These are phyloP conservation scores for Rhagonycha fulva DNA, from an alignment of 2,888 invertebrate species.

Conservation along the genomic window DNA sequence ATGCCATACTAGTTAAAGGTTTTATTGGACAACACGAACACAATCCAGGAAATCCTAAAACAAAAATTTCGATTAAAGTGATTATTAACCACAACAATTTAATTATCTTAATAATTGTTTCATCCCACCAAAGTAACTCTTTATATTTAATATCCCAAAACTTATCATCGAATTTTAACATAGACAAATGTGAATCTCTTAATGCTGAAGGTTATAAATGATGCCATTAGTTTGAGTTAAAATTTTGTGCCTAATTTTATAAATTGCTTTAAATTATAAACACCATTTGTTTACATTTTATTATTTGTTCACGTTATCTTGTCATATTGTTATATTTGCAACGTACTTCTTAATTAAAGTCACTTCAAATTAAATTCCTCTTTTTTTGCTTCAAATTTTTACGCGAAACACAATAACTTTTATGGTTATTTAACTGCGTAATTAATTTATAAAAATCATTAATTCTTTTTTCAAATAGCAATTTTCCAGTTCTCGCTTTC, in stretches of 20 bases:
- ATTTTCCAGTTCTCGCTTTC: too few species aligned
- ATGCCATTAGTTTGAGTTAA: slow-evolving; percentile 10
- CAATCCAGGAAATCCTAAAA: slow-evolving; percentile 73
- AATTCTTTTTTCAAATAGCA: not conserved
- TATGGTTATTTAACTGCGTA: not conserved
- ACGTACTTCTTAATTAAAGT: not conserved
- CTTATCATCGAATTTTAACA: slow-evolving; percentile 6
- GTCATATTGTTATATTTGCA: not conserved
- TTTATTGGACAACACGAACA: slow-evolving; percentile 82
- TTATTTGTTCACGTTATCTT: slow-evolving; percentile 4
- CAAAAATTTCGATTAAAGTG: not conserved
- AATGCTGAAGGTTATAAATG: slow-evolving; percentile 11
- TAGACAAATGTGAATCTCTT: slow-evolving; percentile 11
- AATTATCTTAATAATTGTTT: not conserved
- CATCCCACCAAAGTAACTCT: slow-evolving; percentile 1
- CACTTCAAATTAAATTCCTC: not conserved
- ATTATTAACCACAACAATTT: not conserved
- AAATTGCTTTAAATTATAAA: slow-evolving; percentile 2
- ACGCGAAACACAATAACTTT: too few species aligned
- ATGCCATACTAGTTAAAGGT: slow-evolving; percentile 53
- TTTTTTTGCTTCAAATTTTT: not conserved
- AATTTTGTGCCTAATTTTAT: slow-evolving; percentile 15
- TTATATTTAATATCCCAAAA: slow-evolving; percentile 1
- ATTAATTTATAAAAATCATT: not conserved
- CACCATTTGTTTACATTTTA: slow-evolving; percentile 8